Evolutionary conservation across 1,140 invertebrate species (phyloP), one percentile per base, ranked within the genome.

Genomic region (Prorops nasuta): DNA sequence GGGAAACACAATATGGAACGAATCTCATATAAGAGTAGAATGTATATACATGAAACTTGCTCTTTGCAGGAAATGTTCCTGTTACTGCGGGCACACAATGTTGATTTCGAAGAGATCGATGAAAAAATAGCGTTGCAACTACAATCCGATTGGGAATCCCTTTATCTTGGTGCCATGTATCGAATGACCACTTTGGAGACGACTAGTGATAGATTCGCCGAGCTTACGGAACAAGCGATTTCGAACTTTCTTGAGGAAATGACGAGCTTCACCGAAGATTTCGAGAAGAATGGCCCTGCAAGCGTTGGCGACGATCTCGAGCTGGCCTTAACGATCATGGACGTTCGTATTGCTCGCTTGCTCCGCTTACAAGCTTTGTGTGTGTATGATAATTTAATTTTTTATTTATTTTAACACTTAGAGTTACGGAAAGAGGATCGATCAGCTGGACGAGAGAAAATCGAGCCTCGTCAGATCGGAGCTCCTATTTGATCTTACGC

Each of bases 401-500:
- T 31, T 17, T 43, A 8, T 8, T 45, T 39, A 21, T 17, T 49
- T 24, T 35, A 40, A 35, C 24, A 4, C 24, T 4, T 64, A 89
- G 80, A 78, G 85, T 64, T 95, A 86, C 66, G 74, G 74, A 3
- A 80, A 84, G 58, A 74, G 84, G 52, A 85, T 94, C 40, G 77
- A 79, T 7, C 77, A 85, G 35, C 52, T 91, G 12, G 88, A 92
- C 58, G 60, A 69, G 0, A 82, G 82, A n/a, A 82, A 88, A 38
- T 67, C 81, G 18, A 83, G 87, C 28, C 76, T 96, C 18, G 81
- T 86, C 44, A 85, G 88, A 41, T 90, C 90, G 0, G 92, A 95
- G 74, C 84, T 87, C 56, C 76, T 95, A 1, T 96, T 96, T 74
- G 90, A 93, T 59, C 83, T 93, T 52, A 82, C 87, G 7, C 81